Conservation (phyloP, 1,140 invertebrate genomes). For the Neodiprion pinetum region DNA sequence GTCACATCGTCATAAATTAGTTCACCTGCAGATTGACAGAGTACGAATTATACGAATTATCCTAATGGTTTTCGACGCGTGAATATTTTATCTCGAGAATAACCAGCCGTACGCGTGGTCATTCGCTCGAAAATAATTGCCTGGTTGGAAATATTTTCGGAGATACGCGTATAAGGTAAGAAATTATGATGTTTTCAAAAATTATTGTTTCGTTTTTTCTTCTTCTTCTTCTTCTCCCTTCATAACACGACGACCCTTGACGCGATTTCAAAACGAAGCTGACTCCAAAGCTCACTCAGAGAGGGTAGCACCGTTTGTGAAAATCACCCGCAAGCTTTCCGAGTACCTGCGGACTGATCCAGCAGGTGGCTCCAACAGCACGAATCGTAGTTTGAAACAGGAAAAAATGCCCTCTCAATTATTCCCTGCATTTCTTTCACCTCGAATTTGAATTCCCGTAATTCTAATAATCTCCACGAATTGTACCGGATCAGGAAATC, state of each 20-base stretch:
- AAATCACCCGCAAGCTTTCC: not conserved
- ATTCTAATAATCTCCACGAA: too few relatives aligned
- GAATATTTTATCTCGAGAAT: not conserved
- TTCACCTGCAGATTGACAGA: not conserved
- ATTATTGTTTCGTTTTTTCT: not conserved
- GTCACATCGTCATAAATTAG: constrained; percentile 1
- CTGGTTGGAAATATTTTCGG: too few relatives aligned
- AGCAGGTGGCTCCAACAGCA: not conserved
- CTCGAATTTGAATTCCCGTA: too few relatives aligned
- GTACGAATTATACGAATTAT: not conserved
- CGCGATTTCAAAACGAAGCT: too few relatives aligned
- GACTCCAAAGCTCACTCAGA: not conserved
- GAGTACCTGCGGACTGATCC: not conserved
- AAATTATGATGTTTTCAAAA: too few relatives aligned
- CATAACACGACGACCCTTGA: not conserved
- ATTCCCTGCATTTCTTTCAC: too few relatives aligned
- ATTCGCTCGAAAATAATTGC: too few relatives aligned
- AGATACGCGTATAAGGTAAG: too few relatives aligned
- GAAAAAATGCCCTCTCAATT: not conserved
- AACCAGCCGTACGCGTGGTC: not conserved
- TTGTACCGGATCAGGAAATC: too few relatives aligned
- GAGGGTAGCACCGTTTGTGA: not conserved
- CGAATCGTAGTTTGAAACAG: not conserved
- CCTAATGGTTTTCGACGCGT: not conserved
- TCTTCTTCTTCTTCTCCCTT: not conserved